Evolutionary conservation across 2,888 invertebrate species (phyloP).

Genomic region (Melikaiella ostensackeni): DNA sequence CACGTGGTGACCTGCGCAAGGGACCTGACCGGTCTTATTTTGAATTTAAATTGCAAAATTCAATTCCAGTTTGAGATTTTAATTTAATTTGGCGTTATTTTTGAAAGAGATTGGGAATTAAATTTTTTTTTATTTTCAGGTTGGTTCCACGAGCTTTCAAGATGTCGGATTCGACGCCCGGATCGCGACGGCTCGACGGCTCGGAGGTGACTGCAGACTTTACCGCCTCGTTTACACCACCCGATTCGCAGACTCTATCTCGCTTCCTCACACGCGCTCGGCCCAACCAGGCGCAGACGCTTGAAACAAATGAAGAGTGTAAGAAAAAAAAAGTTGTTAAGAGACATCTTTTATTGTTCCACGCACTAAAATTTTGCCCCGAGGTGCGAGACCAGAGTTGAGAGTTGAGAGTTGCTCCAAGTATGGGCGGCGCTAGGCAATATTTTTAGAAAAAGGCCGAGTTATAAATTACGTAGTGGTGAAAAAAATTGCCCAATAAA

Average conservation of each 20-base stretch:
- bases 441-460: too few relatives aligned
- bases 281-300: slow-evolving; percentile 55
- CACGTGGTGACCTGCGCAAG: slow-evolving; percentile 5
- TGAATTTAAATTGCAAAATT: background rate
- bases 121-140: too few relatives aligned
- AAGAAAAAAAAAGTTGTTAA: slow-evolving; percentile 14
- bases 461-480: too few relatives aligned
- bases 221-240: slow-evolving; percentile 52
- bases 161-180: slow-evolving; percentile 58
- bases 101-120: background rate
- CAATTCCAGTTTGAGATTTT: too few relatives aligned
- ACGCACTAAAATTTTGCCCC: background rate
- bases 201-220: slow-evolving; percentile 70
- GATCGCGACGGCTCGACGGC: slow-evolving; percentile 68
- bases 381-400: background rate
- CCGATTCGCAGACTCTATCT: slow-evolving; percentile 53
- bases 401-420: background rate
- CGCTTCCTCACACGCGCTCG: slow-evolving; percentile 49
- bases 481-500: too few relatives aligned
- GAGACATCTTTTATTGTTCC: background rate
- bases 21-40: background rate
- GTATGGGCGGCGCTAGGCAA: background rate
- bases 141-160: slow-evolving; percentile 13
- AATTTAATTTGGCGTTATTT: background rate
- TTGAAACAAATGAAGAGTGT: slow-evolving; percentile 51